phyloP scores from a whole-genome alignment of 2,113 vertebrate species.

The Entomyzon cyanotis region DNA sequence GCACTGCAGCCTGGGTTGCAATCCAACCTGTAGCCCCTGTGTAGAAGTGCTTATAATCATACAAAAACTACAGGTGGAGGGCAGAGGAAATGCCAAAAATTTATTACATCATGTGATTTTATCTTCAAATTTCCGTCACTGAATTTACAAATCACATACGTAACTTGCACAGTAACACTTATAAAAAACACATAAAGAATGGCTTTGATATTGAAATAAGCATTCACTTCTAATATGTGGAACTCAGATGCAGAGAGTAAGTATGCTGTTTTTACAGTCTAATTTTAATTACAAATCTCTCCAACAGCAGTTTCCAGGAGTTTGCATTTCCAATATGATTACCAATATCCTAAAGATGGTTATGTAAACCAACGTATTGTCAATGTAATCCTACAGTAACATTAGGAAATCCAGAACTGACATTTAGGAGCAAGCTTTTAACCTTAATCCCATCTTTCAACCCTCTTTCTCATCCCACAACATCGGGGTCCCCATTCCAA shows the following conservation, averaged over 20 bases:
- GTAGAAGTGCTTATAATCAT: neutral
- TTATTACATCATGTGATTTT: neutral
- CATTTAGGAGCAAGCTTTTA: neutral
- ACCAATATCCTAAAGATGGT: neutral
- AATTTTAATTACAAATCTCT: neutral
- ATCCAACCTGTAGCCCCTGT: neutral
- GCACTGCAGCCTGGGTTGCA: neutral
- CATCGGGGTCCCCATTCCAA: neutral
- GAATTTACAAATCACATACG: neutral
- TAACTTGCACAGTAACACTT: neutral
- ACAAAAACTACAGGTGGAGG: neutral
- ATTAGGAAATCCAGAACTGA: neutral
- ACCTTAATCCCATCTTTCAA: neutral
- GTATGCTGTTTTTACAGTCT: neutral
- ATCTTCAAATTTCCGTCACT: neutral
- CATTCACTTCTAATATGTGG: neutral
- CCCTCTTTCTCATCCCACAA: neutral
- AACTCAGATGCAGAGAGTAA: neutral
- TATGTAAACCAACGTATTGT: neutral
- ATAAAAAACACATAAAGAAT: neutral
- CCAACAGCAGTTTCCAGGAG: neutral
- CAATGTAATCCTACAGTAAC: neutral
- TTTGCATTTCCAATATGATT: neutral
- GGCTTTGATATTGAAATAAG: neutral
- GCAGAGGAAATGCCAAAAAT: neutral